These are phyloP conservation scores for Brachypodius melanocephalos DNA, from an alignment of 2,113 vertebrate species.

Conservation along the genomic window DNA sequence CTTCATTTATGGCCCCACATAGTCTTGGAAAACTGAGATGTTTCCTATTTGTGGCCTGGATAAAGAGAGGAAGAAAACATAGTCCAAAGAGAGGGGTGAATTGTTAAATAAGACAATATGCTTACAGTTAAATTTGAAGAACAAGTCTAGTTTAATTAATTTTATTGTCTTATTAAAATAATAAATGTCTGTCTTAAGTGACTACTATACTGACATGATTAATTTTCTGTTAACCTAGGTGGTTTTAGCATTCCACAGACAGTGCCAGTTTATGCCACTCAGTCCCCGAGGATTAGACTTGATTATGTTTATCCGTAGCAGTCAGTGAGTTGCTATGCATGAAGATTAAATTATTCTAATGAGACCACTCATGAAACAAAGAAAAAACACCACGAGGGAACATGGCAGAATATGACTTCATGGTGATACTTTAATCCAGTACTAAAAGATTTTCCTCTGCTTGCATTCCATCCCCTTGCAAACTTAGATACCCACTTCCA, in stretches of 20 bases:
- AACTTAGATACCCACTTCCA: neutral
- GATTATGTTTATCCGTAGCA: neutral
- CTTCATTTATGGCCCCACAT: neutral
- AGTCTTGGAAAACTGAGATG: neutral
- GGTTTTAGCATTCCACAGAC: neutral
- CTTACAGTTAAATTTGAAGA: neutral
- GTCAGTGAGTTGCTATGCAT: neutral
- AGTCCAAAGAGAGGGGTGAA: accelerated
- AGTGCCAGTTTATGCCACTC: neutral
- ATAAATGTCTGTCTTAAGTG: neutral
- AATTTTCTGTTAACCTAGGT: neutral
- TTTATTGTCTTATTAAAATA: neutral
- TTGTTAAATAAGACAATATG: neutral
- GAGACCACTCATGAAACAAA: neutral
- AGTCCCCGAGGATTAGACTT: neutral
- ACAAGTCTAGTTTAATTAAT: neutral
- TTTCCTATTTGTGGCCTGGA: neutral
- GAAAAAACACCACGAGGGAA: neutral
- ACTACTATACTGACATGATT: neutral
- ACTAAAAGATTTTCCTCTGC: neutral
- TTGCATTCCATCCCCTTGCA: neutral
- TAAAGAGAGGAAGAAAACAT: neutral
- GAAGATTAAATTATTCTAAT: constrained; percentile 11
- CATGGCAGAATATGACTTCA: neutral
- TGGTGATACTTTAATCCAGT: neutral